Evolutionary conservation across 2,888 invertebrate genomes (phyloP), one percentile per base, ranked within the genome.

Genomic region (Apamea crenata): DNA sequence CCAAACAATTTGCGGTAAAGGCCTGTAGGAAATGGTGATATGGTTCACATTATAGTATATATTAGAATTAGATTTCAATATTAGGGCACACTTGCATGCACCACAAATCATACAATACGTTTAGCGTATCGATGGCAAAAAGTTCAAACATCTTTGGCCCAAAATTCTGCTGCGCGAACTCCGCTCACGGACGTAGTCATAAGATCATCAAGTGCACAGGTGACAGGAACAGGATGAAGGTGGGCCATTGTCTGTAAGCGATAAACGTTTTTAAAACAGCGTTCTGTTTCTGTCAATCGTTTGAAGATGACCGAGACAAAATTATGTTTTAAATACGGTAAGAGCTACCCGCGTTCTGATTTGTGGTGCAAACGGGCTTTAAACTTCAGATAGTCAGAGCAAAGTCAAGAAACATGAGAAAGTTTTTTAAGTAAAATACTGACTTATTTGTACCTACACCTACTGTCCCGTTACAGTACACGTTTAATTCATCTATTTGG

Each of bases 1-100:
- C 99, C 99, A 99, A 25, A 98, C 98, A 8, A 99, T 98, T 94
- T 99, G 98, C 0, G 99, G 99, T 75, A 99, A 96, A 0, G 99
- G 99, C 88, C 98, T 98, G 94, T 6, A 53, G 71, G 40, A 63
- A 70, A 76, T 56, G 8, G 21, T 44, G 18, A 29, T 40, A 40
- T 10, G 14, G 14, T 50, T 79, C 56, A n/a, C 59, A 36, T 18
- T 61, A 59, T n/a, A 71, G 36, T 36, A 18, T 10, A 25, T 56
- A 56, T 8, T 32, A 32, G 29, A 32, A 47, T 32, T 29, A 14
- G 7, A 21, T 69, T 50, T 69, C 4, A 50, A 69, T 8, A 56
- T 56, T 8, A 56, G 21, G 53, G 53, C 6, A 2, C 12, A 21
- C 10, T 63, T 32, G 18, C 61, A 29, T 32, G 18, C 61, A 29